These are phyloP conservation scores for Arizona elegans DNA, from an alignment of 2,113 vertebrate genomes.

Conservation along the genomic window DNA sequence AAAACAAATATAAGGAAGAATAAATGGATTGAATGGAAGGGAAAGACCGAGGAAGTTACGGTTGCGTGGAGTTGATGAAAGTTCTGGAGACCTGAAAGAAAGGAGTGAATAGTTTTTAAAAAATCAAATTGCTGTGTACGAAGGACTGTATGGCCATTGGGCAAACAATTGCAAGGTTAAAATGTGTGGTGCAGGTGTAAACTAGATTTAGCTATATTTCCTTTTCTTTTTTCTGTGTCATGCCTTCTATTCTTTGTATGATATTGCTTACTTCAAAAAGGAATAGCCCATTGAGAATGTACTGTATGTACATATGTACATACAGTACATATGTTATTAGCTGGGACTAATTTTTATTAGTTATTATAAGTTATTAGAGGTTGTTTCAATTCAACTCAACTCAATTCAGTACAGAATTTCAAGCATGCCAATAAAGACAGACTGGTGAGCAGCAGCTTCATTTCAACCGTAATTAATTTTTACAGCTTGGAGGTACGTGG, in stretches of 20 bases:
- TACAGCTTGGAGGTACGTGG: neutral
- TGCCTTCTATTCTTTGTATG: neutral
- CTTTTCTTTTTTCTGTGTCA: neutral
- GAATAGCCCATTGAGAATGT: neutral
- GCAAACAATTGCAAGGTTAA: neutral
- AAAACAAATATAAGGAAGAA: neutral
- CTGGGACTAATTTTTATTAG: too few species aligned
- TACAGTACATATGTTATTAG: neutral
- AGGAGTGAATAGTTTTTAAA: neutral
- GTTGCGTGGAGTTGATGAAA: neutral
- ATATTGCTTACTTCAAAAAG: neutral
- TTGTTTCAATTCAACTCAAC: neutral
- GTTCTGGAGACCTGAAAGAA: neutral
- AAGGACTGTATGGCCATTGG: neutral
- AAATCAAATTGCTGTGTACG: neutral
- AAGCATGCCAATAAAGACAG: neutral
- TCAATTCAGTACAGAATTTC: neutral
- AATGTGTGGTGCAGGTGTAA: neutral
- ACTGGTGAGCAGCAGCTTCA: neutral
- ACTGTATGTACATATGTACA: neutral
- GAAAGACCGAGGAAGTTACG: neutral
- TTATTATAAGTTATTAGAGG: too few species aligned
- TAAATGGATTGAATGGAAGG: neutral
- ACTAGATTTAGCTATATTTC: neutral
- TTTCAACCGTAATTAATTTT: neutral